Base-by-base conservation (phyloP, 2,113 vertebrate species). In the Candoia aspera region DNA sequence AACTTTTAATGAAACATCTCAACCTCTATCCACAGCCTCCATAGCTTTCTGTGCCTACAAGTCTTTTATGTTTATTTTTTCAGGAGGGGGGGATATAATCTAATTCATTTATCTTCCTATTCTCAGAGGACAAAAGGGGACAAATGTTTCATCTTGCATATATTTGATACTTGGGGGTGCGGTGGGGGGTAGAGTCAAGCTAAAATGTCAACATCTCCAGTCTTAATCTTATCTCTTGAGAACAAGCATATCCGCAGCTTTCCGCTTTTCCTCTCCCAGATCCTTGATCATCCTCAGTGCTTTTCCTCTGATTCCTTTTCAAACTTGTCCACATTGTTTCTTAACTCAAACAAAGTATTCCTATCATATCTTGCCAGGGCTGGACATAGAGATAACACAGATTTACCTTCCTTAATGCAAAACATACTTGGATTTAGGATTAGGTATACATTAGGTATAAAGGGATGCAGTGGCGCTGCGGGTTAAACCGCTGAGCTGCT, bases 181-280 rank as follows among this genome's bases (percentile, higher is more conserved):
- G 10, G 57, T 4, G 2, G 8, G 29, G 12, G 19, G 6, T 13
- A 23, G 2, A 57, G 19, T 13, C 60, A 24, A 4, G 12, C 54
- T 53, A 64, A 84, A 84, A 64, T 24, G 79, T 92, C 87, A 84
- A 85, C 73, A 85, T 64, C 23, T 64, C 84, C 26, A 23, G 37
- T 15, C 84, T 84, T 60, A 89, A 85, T 64, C 68, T 89, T 89
- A 92, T 92, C 87, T 92, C 58, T 64, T 12, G 1, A 54, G 87
- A 89, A 85, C 91, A 85, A 89, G 46, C 91, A 62, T 42, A 60
- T 89, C 73, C 58, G 23, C 46, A 37, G 23, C 46, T 89, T 92
- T 84, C 42, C n/a, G 58, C 59, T 85, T 89, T 64, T 92, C 91
- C 73, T 89, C 58, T 85, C 60, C 79, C 6, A 21, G 79, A 62